Conservation (phyloP, 2,797 vertebrate genomes). For the Pygocentrus nattereri region DNA sequence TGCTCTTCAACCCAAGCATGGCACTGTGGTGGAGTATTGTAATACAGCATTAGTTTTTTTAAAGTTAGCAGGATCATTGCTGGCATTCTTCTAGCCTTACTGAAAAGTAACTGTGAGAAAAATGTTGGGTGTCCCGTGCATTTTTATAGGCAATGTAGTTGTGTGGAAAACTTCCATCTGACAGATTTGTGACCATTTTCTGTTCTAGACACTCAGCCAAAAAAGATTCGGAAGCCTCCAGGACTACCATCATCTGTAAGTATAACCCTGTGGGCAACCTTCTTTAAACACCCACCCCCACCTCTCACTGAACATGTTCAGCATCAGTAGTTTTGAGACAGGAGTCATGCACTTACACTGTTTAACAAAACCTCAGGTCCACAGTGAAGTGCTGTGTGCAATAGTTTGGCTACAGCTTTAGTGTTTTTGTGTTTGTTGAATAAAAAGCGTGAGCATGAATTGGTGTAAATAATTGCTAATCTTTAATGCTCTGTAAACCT, state of each 20-base stretch:
- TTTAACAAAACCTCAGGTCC: neutral
- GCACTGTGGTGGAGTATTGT: no score
- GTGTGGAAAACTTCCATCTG: neutral
- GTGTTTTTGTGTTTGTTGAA: neutral
- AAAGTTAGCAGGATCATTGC: no score
- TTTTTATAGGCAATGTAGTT: neutral
- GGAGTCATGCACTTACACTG: conserved; percentile 52
- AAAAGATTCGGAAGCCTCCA: conserved; percentile 98
- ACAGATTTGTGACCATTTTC: conserved; percentile 21
- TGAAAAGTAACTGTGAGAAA: neutral
- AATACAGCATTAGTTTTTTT: no score
- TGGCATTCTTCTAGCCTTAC: neutral
- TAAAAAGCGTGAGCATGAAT: neutral
- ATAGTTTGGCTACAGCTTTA: neutral
- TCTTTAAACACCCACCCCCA: neutral
- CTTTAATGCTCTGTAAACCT: neutral
- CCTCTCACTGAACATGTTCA: conserved; percentile 49
- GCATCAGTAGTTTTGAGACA: conserved; percentile 72
- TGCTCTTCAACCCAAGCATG: no score
- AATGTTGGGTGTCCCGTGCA: no score
- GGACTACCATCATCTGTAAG: conserved; percentile 98
- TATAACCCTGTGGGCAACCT: conserved; percentile 32
- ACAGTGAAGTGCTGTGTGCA: neutral
- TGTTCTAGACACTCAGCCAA: conserved; percentile 89
- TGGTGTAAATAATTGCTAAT: neutral